phyloP scores from a whole-genome alignment of 2,113 vertebrate genomes.

The Catharus fuscescens region DNA sequence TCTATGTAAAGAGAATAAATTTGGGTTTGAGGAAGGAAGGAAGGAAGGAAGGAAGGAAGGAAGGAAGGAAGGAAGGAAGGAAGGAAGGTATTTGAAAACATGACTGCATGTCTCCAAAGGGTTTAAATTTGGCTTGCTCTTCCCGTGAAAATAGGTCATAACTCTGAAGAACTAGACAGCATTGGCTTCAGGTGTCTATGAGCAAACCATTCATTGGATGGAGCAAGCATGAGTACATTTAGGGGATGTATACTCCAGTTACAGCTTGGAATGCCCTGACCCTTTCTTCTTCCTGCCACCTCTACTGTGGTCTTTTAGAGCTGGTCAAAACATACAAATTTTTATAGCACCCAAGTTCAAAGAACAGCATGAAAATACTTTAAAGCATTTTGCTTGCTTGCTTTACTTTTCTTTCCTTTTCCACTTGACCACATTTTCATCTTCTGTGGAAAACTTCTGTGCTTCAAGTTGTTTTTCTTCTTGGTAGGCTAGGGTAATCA shows the following conservation, averaged over 20 bases:
- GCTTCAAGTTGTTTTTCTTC: neutral
- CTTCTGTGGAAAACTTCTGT: neutral
- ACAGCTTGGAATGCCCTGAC: neutral
- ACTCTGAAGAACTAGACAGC: neutral
- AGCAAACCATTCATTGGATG: neutral
- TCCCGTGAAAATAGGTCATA: neutral
- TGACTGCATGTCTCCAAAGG: neutral
- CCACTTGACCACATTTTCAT: neutral
- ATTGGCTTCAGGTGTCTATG: neutral
- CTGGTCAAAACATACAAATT: neutral
- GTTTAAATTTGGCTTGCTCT: neutral
- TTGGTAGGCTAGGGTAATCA: neutral
- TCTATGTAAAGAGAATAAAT: neutral
- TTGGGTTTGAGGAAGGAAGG: neutral
- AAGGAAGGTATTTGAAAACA: neutral
- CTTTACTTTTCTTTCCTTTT: neutral
- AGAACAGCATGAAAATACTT: neutral
- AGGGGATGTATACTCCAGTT: neutral
- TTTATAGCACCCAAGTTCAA: neutral
- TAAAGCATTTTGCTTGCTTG: neutral
- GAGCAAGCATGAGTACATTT: neutral
- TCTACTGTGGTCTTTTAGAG: neutral
- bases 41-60: neutral
- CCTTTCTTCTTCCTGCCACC: neutral
- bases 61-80: neutral